phyloP scores from a whole-genome alignment of 1,140 invertebrate genomes.

The Anadara kagoshimensis region DNA sequence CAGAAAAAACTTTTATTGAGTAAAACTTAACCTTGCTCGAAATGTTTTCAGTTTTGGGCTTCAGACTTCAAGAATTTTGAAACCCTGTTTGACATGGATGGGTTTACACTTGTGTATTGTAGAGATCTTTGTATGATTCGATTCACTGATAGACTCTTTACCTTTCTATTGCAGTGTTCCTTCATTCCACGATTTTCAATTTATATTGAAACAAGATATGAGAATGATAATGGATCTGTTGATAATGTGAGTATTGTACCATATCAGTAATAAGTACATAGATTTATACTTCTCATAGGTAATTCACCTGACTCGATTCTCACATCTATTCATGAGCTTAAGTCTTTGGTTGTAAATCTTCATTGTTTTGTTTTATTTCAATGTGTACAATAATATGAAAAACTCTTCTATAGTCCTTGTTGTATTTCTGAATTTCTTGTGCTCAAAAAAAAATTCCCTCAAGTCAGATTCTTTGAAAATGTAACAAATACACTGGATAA shows the following conservation, averaged over 20 bases:
- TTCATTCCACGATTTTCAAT: slow-evolving; percentile 92
- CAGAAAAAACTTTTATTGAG: no score
- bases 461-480: no score
- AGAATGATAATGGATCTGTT: slow-evolving; percentile 90
- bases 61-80: neutral
- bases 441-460: no score
- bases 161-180: slow-evolving; percentile 84
- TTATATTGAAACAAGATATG: slow-evolving; percentile 91
- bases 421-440: no score
- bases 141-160: slow-evolving; percentile 8
- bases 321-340: neutral
- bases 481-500: no score
- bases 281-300: neutral
- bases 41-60: neutral
- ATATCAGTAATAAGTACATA: neutral
- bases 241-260: slow-evolving; percentile 85
- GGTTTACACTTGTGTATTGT: neutral
- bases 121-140: neutral
- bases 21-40: no score
- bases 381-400: no score
- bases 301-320: neutral
- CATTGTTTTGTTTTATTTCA: no score
- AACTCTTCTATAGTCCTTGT: no score
- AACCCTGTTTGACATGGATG: neutral
- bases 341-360: neutral